phyloP scores from a whole-genome alignment of 1,140 invertebrate genomes.

The Bombus terrestris region DNA sequence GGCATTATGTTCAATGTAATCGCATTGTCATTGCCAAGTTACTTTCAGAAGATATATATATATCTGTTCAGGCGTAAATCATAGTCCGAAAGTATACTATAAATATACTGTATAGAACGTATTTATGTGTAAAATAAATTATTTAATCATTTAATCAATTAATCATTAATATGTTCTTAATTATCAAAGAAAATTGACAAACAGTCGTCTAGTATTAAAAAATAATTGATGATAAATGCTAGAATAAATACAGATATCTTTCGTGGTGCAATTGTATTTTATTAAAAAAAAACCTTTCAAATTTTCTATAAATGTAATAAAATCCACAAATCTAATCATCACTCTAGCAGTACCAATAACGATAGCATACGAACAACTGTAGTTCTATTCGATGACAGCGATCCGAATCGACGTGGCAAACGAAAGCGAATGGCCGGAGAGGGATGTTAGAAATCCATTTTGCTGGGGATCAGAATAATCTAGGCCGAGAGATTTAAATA shows the following conservation, averaged over 20 bases:
- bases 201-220: background rate
- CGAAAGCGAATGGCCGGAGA: too few relatives aligned
- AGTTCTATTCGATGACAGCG: background rate
- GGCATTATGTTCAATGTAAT: slow-evolving; percentile 14
- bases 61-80: background rate
- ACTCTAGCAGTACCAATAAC: background rate
- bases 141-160: background rate
- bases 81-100: background rate
- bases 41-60: background rate
- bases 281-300: too few relatives aligned
- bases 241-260: too few relatives aligned
- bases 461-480: slow-evolving; percentile 49
- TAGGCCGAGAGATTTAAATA: slow-evolving; percentile 60
- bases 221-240: background rate
- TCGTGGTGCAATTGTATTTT: too few relatives aligned
- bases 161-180: background rate
- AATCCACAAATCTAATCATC: background rate
- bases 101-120: background rate
- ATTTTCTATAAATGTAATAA: too few relatives aligned
- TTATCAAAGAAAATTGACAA: background rate
- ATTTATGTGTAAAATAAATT: background rate
- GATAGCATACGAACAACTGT: background rate
- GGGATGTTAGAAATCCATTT: slow-evolving; percentile 46
- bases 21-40: background rate
- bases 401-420: background rate